Base-by-base conservation (phyloP, 2,113 vertebrate species). In the Nyctibius bracteatus region DNA sequence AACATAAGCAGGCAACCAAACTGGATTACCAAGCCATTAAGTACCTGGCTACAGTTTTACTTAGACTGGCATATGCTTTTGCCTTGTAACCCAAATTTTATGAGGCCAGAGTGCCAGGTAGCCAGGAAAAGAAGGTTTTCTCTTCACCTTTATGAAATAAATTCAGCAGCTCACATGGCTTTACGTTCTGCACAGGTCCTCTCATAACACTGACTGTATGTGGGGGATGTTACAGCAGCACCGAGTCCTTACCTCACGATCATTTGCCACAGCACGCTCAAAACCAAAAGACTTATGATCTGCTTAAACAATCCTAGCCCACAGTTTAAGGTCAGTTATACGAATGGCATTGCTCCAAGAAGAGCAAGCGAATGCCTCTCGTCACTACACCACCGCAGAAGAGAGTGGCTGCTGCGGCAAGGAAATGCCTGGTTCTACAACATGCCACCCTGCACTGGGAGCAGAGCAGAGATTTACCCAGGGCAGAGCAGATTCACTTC, bases 111-210 rank as follows among this genome's bases (percentile, higher is more conserved):
- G 10, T 63, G 31, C 7, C 5, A 10, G 2, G 12, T 2, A 72
- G 41, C 14, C 31, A 65, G 81, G 37, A 58, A n/a, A 49, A 81
- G 2, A 62, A 51, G 14, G 22, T 49, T 58, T 86, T 54, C 31
- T 35, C 14, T 58, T 73, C 67, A 86, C 23, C 19, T 65, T n/a
- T n/a, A n/a, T n/a, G n/a, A n/a, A n/a, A n/a, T n/a, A n/a, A 93
- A 55, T 41, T 68, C 24, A 57, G 39, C 28, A 49, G 71, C 49
- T 82, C 44, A 49, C 6, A 2, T 21, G 44, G 49, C 37, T 68
- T 47, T 28, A 59, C 0, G 0, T 33, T 47, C 30, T 44, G 19
- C 7, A 79, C 4, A 1, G 12, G 18, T 7, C 43, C 35, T 9
- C 44, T 92, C 3, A 2, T 19, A 27, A 25, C 21, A 39, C 43